These are phyloP conservation scores for Amazona ochrocephala DNA, from an alignment of 2,797 vertebrate species.

Conservation along the genomic window DNA sequence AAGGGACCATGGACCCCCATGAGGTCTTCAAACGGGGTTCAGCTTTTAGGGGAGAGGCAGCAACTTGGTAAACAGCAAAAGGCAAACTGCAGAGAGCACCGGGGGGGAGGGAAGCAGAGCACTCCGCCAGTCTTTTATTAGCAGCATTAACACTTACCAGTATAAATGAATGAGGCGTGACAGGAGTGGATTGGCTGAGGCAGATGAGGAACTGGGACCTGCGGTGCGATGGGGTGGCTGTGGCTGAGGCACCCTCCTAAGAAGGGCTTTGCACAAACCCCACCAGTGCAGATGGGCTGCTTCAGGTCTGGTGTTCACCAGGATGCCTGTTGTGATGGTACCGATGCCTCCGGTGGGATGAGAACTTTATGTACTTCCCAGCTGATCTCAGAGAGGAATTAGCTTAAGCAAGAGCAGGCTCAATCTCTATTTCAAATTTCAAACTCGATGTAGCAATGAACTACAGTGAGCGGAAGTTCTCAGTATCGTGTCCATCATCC, in stretches of 20 bases:
- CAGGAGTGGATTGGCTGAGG: neutral
- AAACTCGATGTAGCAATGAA: neutral
- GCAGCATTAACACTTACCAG: neutral
- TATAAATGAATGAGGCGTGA: neutral
- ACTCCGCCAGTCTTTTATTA: neutral
- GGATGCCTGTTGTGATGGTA: neutral
- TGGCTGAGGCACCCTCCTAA: neutral
- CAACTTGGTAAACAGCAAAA: neutral
- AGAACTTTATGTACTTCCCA: accelerated
- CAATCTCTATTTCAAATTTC: neutral
- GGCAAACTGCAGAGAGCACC: neutral
- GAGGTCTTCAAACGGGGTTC: neutral
- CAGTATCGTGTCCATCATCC: accelerated
- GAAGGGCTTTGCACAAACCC: neutral
- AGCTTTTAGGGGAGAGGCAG: neutral
- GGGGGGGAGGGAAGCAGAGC: neutral
- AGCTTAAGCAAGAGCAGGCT: neutral
- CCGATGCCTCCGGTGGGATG: neutral
- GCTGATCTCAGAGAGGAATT: neutral
- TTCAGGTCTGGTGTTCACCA: neutral
- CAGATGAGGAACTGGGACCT: neutral
- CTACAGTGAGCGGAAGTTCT: neutral
- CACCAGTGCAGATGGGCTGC: neutral
- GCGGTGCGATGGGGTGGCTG: neutral
- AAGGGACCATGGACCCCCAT: neutral